Conservation (phyloP, 2,797 vertebrate species). For the Crocidura indochinensis region DNA sequence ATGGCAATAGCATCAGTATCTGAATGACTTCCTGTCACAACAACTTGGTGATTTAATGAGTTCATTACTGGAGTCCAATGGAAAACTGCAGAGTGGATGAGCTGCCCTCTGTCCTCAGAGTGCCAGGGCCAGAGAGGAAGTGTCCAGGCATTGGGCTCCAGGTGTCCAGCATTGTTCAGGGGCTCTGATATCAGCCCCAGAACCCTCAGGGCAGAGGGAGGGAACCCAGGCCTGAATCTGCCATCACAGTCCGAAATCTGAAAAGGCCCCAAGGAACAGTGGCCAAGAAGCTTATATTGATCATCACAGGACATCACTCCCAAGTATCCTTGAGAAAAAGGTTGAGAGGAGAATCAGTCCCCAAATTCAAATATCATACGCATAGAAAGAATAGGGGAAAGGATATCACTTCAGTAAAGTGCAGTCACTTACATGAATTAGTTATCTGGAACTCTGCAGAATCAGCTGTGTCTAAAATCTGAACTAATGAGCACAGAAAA, state of each 20-base stretch:
- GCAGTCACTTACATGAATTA: neutral
- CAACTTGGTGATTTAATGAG: conserved; percentile 82
- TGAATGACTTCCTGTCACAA: conserved; percentile 86
- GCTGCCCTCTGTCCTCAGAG: conserved; percentile 10
- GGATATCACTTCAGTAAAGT: neutral
- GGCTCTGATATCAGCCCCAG: neutral
- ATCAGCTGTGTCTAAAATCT: too few relatives aligned
- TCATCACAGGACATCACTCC: neutral
- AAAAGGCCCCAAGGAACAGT: neutral
- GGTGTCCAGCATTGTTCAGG: neutral
- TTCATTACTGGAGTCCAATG: conserved; percentile 79
- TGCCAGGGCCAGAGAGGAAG: conserved; percentile 10
- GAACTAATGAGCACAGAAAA: too few relatives aligned
- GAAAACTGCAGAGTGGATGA: conserved; percentile 65
- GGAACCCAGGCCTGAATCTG: neutral
- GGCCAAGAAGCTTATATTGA: neutral
- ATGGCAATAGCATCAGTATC: conserved; percentile 90
- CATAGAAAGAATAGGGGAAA: conserved; percentile 20
- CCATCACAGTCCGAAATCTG: neutral
- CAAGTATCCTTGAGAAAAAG: neutral
- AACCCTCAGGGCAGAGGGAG: neutral
- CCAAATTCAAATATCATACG: neutral
- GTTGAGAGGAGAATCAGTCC: neutral
- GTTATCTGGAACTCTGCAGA: too few relatives aligned
- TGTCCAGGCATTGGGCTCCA: neutral